phyloP scores from a whole-genome alignment of 2,888 invertebrate genomes.

The Ichneumoninae sp. region DNA sequence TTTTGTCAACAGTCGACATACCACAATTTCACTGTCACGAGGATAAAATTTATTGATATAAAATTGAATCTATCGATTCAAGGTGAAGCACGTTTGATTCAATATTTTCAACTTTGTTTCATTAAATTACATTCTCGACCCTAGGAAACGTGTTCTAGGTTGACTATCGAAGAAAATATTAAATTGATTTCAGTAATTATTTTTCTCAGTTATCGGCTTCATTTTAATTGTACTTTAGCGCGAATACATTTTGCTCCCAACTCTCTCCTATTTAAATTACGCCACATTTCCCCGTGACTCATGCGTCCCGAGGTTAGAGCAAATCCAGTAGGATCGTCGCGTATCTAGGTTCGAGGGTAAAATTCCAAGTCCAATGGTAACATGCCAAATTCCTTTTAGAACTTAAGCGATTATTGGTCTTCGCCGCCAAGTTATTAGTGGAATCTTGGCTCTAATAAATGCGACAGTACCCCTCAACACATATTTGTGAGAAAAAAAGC shows the following conservation, averaged over 20 bases:
- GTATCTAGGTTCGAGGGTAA: slow-evolving; percentile 16
- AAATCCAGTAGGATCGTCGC: not conserved
- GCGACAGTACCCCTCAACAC: not conserved
- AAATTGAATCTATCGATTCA: no score
- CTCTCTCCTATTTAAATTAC: not conserved
- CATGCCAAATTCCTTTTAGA: slow-evolving; percentile 67
- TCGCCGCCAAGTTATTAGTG: slow-evolving; percentile 31
- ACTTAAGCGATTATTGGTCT: slow-evolving; percentile 51
- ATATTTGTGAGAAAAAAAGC: not conserved
- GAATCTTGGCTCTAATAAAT: slow-evolving; percentile 29
- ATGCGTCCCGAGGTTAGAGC: not conserved
- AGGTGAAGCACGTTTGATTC: no score
- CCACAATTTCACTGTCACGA: not conserved
- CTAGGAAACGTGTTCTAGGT: no score
- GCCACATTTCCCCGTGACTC: not conserved
- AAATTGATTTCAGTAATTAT: no score
- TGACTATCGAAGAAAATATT: no score
- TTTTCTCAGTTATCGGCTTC: no score
- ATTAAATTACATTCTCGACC: no score
- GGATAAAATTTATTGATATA: no score
- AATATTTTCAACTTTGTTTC: no score
- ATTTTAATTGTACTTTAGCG: no score
- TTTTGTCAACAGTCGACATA: not conserved
- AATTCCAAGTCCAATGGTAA: slow-evolving; percentile 58
- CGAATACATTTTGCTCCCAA: no score